Evolutionary conservation across 1,140 invertebrate genomes (phyloP).

Genomic region (Asobara japonica): DNA sequence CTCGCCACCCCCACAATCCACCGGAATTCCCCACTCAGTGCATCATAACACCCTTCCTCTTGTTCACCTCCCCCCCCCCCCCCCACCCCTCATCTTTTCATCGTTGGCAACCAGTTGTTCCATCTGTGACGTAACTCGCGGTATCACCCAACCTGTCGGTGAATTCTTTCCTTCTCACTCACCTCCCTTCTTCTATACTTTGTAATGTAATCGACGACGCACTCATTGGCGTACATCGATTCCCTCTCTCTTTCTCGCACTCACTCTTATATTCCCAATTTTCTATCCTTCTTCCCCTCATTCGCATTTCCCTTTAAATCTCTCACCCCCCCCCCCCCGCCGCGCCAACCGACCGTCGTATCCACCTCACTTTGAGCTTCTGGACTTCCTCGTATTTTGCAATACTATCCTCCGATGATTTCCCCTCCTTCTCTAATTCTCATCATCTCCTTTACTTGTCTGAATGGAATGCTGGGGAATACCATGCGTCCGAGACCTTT

Average conservation of each 20-base stretch:
- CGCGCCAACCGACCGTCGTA: not conserved
- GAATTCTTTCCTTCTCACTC: slow-evolving; percentile 7
- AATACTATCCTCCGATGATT: not conserved
- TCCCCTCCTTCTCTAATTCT: not conserved
- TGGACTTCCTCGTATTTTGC: not conserved
- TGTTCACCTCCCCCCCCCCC: slow-evolving; percentile 21
- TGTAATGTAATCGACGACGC: not conserved
- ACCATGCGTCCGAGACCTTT: slow-evolving; percentile 14
- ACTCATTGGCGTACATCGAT: not conserved
- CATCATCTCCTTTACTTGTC: not conserved
- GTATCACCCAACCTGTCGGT: slow-evolving; percentile 59
- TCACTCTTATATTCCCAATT: not conserved
- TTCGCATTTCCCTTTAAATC: not conserved
- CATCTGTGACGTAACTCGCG: slow-evolving; percentile 58
- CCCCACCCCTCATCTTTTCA: slow-evolving; percentile 37
- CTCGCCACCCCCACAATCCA: slow-evolving; percentile 37
- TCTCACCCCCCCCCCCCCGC: not conserved
- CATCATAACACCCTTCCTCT: not conserved
- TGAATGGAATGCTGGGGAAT: not conserved
- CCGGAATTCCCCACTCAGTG: slow-evolving; percentile 33
- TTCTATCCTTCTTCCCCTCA: not conserved
- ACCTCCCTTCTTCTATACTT: slow-evolving; percentile 12
- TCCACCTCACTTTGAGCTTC: too few species aligned
- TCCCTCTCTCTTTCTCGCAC: not conserved
- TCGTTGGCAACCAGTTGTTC: slow-evolving; percentile 59